Percentiles rank a stretch among this genome's conserved stretches.
These are phyloP conservation scores for Clistopyga incitator DNA, from an alignment of 2,888 invertebrate species.

Conservation along the genomic window DNA sequence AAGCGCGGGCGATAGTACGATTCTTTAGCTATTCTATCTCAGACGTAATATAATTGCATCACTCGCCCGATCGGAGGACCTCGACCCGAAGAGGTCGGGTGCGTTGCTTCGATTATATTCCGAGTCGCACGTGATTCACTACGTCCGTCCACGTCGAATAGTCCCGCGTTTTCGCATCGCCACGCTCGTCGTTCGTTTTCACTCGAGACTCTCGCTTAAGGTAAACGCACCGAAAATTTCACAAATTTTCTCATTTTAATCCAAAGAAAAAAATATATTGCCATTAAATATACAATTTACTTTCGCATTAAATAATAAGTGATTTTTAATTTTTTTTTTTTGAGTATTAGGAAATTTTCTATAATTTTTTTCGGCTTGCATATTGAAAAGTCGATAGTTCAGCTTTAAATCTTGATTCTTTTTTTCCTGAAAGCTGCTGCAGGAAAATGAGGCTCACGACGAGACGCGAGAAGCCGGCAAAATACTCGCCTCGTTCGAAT, in stretches of 20 bases:
- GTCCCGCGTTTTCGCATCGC: neutral
- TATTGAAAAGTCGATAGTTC: constrained; percentile 32
- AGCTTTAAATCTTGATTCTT: constrained; percentile 30
- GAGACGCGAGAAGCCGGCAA: constrained; percentile 36
- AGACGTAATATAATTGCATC: constrained; percentile 38
- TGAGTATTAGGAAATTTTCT: too few relatives aligned
- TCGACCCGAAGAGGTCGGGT: constrained; percentile 31
- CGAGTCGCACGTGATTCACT: constrained; percentile 6
- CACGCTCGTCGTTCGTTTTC: neutral
- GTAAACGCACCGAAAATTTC: neutral
- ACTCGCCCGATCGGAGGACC: constrained; percentile 20
- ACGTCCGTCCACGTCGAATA: neutral
- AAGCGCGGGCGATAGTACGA: neutral
- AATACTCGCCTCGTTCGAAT: constrained; percentile 14
- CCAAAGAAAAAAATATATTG: too few relatives aligned
- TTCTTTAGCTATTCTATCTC: constrained; percentile 17
- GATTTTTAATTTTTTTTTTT: neutral
- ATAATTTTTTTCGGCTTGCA: too few relatives aligned
- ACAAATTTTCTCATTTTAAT: too few relatives aligned
- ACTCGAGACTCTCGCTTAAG: neutral
- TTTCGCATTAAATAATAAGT: too few relatives aligned
- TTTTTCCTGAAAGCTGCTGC: neutral
- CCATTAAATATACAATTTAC: too few relatives aligned
- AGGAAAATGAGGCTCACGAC: constrained; percentile 12
- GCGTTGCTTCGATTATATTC: constrained; percentile 12